Percentiles rank a stretch among this genome's conserved stretches.
These are phyloP conservation scores for Sthenelais limicola DNA, from an alignment of 2,888 invertebrate genomes.

Conservation along the genomic window DNA sequence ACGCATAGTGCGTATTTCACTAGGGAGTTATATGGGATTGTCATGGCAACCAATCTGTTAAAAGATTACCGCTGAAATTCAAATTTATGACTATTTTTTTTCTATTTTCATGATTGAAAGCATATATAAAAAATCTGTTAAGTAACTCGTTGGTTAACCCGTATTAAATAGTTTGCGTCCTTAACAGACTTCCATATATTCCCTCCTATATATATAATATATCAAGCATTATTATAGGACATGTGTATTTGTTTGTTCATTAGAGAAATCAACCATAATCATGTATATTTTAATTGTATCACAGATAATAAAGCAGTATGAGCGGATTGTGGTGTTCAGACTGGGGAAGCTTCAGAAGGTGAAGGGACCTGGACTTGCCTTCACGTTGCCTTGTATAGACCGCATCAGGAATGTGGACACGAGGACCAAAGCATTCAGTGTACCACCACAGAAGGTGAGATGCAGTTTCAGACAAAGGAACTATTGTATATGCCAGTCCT, in stretches of 20 bases:
- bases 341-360: constrained; percentile 61
- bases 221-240: no score
- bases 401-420: constrained; percentile 69
- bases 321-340: constrained; percentile 65
- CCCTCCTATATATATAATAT: no score
- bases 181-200: no score
- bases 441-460: constrained; percentile 73
- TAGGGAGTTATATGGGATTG: no score
- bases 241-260: neutral
- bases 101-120: no score
- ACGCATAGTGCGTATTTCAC: no score
- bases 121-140: no score
- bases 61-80: no score
- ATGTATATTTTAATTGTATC: neutral
- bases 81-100: no score
- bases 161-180: no score
- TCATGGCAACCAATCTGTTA: no score
- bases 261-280: neutral
- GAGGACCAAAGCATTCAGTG: constrained; percentile 72
- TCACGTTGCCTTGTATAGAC: constrained; percentile 72
- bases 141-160: no score
- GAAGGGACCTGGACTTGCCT: constrained; percentile 64
- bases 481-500: neutral
- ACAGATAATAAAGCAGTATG: constrained; percentile 62
- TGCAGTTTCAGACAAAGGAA: neutral